Conservation (phyloP, 1,140 invertebrate genomes). For the Lordiphosa clarofinis region DNA sequence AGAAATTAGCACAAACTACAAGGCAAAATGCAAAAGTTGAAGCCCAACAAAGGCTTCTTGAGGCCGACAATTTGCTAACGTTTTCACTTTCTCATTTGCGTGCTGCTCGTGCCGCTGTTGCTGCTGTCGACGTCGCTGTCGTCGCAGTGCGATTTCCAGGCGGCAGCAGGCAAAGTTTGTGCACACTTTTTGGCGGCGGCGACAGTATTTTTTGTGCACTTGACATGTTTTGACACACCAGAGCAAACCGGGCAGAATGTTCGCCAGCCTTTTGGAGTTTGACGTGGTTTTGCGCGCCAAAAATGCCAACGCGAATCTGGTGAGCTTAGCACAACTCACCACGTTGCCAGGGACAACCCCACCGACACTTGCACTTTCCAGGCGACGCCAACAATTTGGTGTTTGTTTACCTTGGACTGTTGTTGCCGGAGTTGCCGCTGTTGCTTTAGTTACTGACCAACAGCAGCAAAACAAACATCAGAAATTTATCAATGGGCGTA, state of each 20-base stretch:
- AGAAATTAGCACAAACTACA: conserved; percentile 39
- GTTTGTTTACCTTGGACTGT: conserved; percentile 54
- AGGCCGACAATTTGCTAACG: conserved; percentile 49
- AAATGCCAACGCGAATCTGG: conserved; percentile 60
- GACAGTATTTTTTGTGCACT: conserved; percentile 75
- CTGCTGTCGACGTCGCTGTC: conserved; percentile 26
- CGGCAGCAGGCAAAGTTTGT: conserved; percentile 55
- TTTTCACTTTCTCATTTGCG: conserved; percentile 58
- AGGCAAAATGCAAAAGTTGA: conserved; percentile 14
- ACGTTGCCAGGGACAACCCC: conserved; percentile 47
- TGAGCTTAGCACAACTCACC: conserved; percentile 42
- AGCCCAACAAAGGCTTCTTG: conserved; percentile 31
- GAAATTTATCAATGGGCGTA: conserved; percentile 49
- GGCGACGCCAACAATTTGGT: conserved; percentile 31
- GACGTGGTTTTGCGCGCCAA: conserved; percentile 68
- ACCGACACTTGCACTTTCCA: conserved; percentile 66
- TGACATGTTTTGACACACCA: conserved; percentile 72
- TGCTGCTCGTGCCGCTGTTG: conserved; percentile 20
- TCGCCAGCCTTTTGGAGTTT: conserved; percentile 56
- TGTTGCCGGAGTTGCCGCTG: conserved; percentile 17
- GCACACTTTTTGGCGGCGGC: conserved; percentile 59
- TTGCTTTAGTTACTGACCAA: conserved; percentile 66
- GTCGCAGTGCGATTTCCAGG: conserved; percentile 64
- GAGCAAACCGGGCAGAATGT: conserved; percentile 31
- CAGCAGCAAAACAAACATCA: conserved; percentile 24